Base-by-base conservation (phyloP, 35 echinoderm and acorn worm species). In the Chiridota heheva region DNA sequence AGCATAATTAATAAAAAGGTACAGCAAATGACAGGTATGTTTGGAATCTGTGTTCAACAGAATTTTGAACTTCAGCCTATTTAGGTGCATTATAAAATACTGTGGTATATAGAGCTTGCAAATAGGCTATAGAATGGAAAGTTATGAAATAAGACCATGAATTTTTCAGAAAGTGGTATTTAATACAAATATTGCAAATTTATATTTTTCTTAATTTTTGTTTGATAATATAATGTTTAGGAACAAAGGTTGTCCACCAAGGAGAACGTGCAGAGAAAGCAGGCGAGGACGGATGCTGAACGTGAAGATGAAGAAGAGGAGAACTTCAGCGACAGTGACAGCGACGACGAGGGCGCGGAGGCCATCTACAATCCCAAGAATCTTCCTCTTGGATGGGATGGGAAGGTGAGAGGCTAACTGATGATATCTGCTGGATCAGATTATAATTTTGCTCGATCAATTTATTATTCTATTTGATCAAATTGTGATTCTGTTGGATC, bases 331-430 rank as follows among this genome's bases (percentile, higher is more conserved):
- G 95, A 91, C 35, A 92, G 84, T 46, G 95, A 98, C 58, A 92
- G 89, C 64, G 95, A 98, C 74, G 79, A 88, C 22, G 89, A 92
- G 55, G 89, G 85, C 17, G 81, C 88, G 73, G 89, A 98, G 36
- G 89, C 92, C 81, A 92, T 98, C 64, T 98, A 98, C 44, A 98
- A 98, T 57, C 95, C 95, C 13, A 98, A 98, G 89, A 98, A 98
- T 61, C 95, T 98, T 10, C 95, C 95, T n/a, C 81, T 98, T 4
- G 95, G 95, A 7, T 98, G 95, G 95, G 95, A 98, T 85, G 89
- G 89, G 60, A 91, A 98, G 92, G 92, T 96, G 72, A 10, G 12
- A 67, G 30, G 4, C 30, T 24, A 24, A 25, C n/a, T 59, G n/a
- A 59, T 59, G 56, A 25, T 29, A 59, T 59, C n/a, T 12, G n/a